These are phyloP conservation scores for Embidobia sp. DNA, from an alignment of 2,888 invertebrate species.

Conservation along the genomic window DNA sequence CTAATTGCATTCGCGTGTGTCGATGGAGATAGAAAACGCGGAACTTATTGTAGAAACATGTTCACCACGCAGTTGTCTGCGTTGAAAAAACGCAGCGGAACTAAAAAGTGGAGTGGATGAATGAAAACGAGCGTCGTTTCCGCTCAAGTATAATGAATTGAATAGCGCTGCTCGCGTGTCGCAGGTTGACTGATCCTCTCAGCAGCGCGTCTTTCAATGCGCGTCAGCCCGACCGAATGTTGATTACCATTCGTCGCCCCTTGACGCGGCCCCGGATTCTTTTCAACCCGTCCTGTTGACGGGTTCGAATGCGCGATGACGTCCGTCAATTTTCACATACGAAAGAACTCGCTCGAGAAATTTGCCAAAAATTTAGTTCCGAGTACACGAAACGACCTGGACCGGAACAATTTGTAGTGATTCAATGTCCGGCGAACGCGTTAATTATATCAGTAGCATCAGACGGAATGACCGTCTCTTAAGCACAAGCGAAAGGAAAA, in stretches of 20 bases:
- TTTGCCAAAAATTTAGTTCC: neutral
- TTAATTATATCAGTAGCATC: constrained; percentile 37
- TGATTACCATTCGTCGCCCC: constrained; percentile 71
- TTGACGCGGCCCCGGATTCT: constrained; percentile 66
- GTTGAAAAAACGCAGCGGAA: too few relatives aligned
- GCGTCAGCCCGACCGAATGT: constrained; percentile 68
- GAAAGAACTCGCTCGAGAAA: constrained; percentile 32
- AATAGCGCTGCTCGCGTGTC: constrained; percentile 37
- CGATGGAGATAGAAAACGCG: too few relatives aligned
- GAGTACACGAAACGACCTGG: neutral
- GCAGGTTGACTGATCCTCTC: constrained; percentile 76
- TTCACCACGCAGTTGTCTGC: too few relatives aligned
- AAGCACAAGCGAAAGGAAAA: constrained; percentile 11
- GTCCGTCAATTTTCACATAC: constrained; percentile 63
- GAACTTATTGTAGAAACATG: too few relatives aligned
- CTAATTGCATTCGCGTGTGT: too few relatives aligned
- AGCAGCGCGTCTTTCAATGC: constrained; percentile 76
- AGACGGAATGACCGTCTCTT: constrained; percentile 26
- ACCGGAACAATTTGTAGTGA: constrained; percentile 25
- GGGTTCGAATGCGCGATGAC: constrained; percentile 62
- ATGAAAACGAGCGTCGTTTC: too few relatives aligned
- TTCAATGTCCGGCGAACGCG: constrained; percentile 26
- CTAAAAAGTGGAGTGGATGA: too few relatives aligned
- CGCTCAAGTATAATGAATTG: constrained; percentile 31
- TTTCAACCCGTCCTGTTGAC: constrained; percentile 63